These are phyloP conservation scores for Clytia hemisphaerica DNA, from an alignment of 30 jellyfish, hydroid and myxozoan species.

Conservation along the genomic window DNA sequence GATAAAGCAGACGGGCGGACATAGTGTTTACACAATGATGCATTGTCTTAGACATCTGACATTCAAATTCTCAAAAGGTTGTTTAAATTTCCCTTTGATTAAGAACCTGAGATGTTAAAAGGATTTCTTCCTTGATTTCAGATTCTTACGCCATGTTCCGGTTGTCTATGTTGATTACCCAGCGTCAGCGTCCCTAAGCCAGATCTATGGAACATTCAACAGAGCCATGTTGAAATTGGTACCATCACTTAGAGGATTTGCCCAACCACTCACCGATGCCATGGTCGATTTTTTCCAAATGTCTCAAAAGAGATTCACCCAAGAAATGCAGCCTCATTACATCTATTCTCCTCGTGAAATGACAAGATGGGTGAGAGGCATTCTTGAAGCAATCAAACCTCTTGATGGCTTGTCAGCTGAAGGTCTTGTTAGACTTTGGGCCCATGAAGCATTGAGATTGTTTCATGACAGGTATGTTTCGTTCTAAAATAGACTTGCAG, in stretches of 20 bases:
- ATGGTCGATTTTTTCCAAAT: conserved; percentile 93
- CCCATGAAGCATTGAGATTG: conserved; percentile 95
- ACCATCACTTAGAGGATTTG: conserved; percentile 84
- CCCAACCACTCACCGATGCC: conserved; percentile 98
- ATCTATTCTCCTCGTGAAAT: conserved; percentile 98
- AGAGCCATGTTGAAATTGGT: conserved; percentile 89
- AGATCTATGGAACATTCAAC: conserved; percentile 96
- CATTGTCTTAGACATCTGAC: neutral
- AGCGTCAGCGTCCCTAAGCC: conserved; percentile 91
- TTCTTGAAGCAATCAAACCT: conserved; percentile 88
- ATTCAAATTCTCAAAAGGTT: no score
- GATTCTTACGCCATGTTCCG: conserved; percentile 95
- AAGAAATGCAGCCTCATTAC: conserved; percentile 99
- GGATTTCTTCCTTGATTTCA: conserved; percentile 5
- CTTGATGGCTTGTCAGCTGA: conserved; percentile 69
- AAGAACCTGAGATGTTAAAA: no score
- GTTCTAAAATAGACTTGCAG: neutral
- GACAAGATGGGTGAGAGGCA: conserved; percentile 99
- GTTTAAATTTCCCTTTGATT: no score
- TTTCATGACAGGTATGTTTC: conserved; percentile 91
- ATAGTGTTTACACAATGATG: neutral
- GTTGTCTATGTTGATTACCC: conserved; percentile 98
- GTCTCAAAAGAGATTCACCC: conserved; percentile 93
- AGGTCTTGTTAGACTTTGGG: conserved; percentile 97
- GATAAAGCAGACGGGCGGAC: neutral